Evolutionary conservation across 2,888 invertebrate genomes (phyloP), one percentile per base, ranked within the genome.

Genomic region (Amphipyra tragopoginis): DNA sequence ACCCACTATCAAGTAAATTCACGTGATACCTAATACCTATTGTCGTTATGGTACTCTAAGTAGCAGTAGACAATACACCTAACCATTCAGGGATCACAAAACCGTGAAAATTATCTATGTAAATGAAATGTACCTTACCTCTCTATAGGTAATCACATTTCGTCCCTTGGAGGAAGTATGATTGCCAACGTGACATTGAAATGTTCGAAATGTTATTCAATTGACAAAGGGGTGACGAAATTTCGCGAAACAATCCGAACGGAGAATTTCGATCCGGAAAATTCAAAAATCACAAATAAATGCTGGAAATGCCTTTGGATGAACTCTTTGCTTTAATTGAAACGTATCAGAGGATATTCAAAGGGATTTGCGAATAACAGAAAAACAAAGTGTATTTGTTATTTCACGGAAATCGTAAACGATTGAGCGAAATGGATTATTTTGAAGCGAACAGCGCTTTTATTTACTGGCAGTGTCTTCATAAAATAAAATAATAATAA

Each of bases 271-370:
- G 21, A 58, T 48, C 36, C 13, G 6, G 33, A 51, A 29, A 57
- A 45, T 51, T 14, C 34, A 67, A 71, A 62, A 50, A 51, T 54
- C 13, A 54, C 38, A 51, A 65, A 64, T 70, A 66, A 56, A 67
- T 47, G 26, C 13, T n/a, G 10, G 13, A 65, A 72, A 45, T 15
- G 5, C 40, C 66, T 51, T 43, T 13, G 13, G 48, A 64, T 44
- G 2, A 71, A 66, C 49, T 59, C 53, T 65, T 59, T 13, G 40
- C 14, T 66, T 54, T 57, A 57, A 71, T 68, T 63, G 57, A 73
- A 71, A 54, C 21, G 45, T 56, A 43, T 73, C 21, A 38, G 9
- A 57, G 11, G 7, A 15, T 38, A 42, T 55, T 40, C 9, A 50
- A 54, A 59, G 14, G 26, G 54, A 66, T 66, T 66, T 39, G 51